Evolutionary conservation across 2,113 vertebrate genomes (phyloP).

Genomic region (Cacatua alba): DNA sequence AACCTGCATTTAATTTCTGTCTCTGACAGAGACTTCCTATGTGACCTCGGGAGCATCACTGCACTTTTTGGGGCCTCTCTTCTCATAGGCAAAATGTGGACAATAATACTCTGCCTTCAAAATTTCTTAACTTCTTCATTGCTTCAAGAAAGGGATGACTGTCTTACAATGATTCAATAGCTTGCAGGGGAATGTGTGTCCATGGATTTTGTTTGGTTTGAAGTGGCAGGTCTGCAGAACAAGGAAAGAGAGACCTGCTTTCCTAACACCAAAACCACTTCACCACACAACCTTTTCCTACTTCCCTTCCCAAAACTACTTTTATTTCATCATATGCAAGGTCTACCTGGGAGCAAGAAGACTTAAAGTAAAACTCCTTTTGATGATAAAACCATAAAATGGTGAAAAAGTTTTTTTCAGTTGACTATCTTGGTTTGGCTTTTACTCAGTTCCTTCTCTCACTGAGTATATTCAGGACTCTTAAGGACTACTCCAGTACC

Average conservation of each 20-base stretch:
- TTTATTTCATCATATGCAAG: neutral
- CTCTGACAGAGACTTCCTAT: neutral
- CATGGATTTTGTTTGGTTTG: neutral
- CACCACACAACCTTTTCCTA: neutral
- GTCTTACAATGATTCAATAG: neutral
- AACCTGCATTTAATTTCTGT: neutral
- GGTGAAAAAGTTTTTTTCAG: neutral
- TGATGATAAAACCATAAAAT: neutral
- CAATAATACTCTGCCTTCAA: neutral
- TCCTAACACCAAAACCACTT: neutral
- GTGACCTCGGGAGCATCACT: neutral
- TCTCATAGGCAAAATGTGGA: accelerated
- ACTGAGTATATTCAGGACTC: neutral
- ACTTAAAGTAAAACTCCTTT: neutral
- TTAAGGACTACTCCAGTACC: neutral
- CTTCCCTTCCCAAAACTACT: neutral
- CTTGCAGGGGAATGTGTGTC: neutral
- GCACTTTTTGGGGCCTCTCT: neutral
- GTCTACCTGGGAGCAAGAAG: neutral
- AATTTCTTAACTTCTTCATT: neutral
- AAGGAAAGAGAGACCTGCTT: neutral
- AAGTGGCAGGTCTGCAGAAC: neutral
- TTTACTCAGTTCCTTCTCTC: neutral
- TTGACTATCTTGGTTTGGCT: neutral
- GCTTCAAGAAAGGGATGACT: neutral